phyloP scores from a whole-genome alignment of 2,888 invertebrate genomes.

The Deroplatys truncata region DNA sequence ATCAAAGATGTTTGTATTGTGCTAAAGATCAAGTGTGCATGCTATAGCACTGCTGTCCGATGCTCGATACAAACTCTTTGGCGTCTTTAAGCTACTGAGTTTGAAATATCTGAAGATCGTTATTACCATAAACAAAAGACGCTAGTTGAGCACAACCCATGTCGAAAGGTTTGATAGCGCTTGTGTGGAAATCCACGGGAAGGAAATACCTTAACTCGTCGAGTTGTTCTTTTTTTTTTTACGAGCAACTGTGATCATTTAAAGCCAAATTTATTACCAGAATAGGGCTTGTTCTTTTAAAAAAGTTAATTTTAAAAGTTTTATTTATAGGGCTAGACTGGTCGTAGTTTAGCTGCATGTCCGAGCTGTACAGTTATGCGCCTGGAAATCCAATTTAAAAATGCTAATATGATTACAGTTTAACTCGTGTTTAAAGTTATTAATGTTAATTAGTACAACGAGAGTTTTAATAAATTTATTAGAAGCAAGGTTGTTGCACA shows the following conservation, averaged over 20 bases:
- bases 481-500: background rate
- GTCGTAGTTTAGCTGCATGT: background rate
- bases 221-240: background rate
- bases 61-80: no score
- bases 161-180: background rate
- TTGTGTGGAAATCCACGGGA: background rate
- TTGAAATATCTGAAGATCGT: background rate
- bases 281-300: background rate
- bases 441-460: constrained; percentile 7
- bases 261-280: background rate
- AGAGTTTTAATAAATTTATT: constrained; percentile 1
- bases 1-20: no score
- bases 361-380: background rate
- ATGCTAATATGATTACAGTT: constrained; percentile 13
- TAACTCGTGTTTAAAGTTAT: constrained; percentile 4
- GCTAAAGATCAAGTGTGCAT: no score
- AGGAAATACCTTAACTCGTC: background rate
- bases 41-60: no score
- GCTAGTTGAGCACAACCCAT: background rate
- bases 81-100: background rate
- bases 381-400: constrained; percentile 9
- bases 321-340: background rate
- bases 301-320: background rate
- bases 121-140: background rate
- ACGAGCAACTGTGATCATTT: background rate